A percentile compares a stretch with the other conserved stretches of the same genome.
Conservation (phyloP, 1,140 invertebrate genomes). For the Drosophila gunungcola region DNA sequence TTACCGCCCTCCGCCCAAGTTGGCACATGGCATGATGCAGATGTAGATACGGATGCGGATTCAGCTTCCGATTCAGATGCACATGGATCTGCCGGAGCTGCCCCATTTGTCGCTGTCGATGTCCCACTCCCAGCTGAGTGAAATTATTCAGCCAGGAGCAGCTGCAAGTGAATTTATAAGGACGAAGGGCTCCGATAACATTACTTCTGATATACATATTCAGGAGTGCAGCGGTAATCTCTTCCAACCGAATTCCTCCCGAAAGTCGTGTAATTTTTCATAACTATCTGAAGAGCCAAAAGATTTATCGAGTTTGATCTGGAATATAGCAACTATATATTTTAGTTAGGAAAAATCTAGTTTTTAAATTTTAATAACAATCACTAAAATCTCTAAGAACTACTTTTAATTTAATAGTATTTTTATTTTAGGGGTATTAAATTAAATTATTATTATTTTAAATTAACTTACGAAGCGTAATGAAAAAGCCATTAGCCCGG, state of each 20-base stretch:
- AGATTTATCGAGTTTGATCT: not conserved
- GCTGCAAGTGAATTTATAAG: constrained; percentile 37
- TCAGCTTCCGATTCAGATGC: constrained; percentile 17
- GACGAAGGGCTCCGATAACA: constrained; percentile 7
- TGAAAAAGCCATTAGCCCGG: constrained; percentile 2
- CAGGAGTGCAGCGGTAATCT: constrained; percentile 6
- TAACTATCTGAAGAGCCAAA: not conserved
- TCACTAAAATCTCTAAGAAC: too few species aligned
- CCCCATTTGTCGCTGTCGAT: constrained; percentile 49
- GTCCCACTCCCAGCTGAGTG: constrained; percentile 33
- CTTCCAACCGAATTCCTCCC: not conserved
- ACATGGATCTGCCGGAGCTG: constrained; percentile 29
- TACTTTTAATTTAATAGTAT: not conserved
- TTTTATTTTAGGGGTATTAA: not conserved
- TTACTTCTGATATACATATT: constrained; percentile 27
- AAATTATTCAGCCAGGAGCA: constrained; percentile 40
- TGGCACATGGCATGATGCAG: constrained; percentile 24
- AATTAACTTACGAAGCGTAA: not conserved
- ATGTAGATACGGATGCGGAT: constrained; percentile 23
- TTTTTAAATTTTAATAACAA: too few species aligned
- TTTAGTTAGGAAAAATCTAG: too few species aligned
- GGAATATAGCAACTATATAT: too few species aligned
- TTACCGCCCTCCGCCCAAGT: not conserved
- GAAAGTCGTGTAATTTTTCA: not conserved
- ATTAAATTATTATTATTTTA: not conserved